These are phyloP conservation scores for Aphidius gifuensis DNA, from an alignment of 1,140 invertebrate species.

Conservation along the genomic window DNA sequence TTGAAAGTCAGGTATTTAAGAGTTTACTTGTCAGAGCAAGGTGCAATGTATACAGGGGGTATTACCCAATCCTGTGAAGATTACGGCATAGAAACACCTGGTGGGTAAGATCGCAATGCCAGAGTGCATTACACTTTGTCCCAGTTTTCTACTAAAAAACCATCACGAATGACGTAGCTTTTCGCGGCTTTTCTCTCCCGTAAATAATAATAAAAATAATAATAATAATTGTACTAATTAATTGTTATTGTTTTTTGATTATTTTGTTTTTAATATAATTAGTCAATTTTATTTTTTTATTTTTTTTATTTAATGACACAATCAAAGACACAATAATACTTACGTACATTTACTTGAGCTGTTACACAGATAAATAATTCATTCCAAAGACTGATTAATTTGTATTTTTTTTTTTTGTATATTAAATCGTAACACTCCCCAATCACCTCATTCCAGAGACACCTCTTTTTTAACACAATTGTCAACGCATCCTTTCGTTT, in stretches of 20 bases:
- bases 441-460: too few species aligned
- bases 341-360: too few species aligned
- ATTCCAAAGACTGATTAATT: too few species aligned
- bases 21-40: slow-evolving; percentile 28
- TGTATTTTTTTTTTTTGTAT: too few species aligned
- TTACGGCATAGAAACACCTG: slow-evolving; percentile 54
- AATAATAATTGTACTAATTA: not conserved
- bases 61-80: slow-evolving; percentile 53
- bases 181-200: slow-evolving; percentile 42
- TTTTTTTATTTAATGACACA: not conserved
- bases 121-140: slow-evolving; percentile 57
- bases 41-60: slow-evolving; percentile 37
- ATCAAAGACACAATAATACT: not conserved
- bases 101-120: slow-evolving; percentile 52
- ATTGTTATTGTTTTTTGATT: not conserved
- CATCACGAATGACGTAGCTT: slow-evolving; percentile 53
- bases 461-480: too few species aligned
- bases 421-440: too few species aligned
- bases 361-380: too few species aligned
- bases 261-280: not conserved
- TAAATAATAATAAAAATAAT: too few species aligned
- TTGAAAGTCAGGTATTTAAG: too few species aligned
- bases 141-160: slow-evolving; percentile 51
- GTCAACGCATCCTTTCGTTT: too few species aligned
- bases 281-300: not conserved